Percentiles rank a stretch among this genome's conserved stretches.
Conservation (phyloP, 2,113 vertebrate species). For the Myiozetetes cayanensis region DNA sequence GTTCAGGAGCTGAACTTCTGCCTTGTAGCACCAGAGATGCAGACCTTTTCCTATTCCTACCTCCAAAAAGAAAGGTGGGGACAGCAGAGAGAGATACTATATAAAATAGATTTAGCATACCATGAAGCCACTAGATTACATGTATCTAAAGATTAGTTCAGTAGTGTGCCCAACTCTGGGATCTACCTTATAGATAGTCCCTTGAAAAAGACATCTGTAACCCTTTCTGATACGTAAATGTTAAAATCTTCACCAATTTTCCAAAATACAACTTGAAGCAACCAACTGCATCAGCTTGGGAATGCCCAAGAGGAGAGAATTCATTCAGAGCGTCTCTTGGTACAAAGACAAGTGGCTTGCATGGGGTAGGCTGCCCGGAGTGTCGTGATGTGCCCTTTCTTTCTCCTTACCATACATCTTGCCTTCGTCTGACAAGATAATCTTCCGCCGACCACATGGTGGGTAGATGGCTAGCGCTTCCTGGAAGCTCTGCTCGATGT, state of each 20-base stretch:
- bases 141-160: not conserved
- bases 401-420: constrained; percentile 95
- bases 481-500: constrained; percentile 98
- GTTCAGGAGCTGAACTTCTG: not conserved
- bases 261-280: not conserved
- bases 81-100: not conserved
- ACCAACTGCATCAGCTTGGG: not conserved
- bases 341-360: not conserved
- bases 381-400: accelerated
- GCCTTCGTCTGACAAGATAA: constrained; percentile 95
- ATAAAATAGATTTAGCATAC: not conserved
- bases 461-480: constrained; percentile 97
- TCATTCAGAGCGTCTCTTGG: not conserved
- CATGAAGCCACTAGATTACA: not conserved
- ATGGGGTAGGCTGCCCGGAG: not conserved
- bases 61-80: not conserved
- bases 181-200: not conserved
- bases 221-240: not conserved
- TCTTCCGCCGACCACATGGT: constrained; percentile 93
- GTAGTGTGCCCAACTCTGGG: not conserved
- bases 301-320: not conserved
- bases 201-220: not conserved
- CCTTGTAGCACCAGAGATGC: not conserved
- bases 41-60: not conserved
- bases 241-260: not conserved